Evolutionary conservation across 2,888 invertebrate genomes (phyloP).

Genomic region (Mactromeris polynyma): DNA sequence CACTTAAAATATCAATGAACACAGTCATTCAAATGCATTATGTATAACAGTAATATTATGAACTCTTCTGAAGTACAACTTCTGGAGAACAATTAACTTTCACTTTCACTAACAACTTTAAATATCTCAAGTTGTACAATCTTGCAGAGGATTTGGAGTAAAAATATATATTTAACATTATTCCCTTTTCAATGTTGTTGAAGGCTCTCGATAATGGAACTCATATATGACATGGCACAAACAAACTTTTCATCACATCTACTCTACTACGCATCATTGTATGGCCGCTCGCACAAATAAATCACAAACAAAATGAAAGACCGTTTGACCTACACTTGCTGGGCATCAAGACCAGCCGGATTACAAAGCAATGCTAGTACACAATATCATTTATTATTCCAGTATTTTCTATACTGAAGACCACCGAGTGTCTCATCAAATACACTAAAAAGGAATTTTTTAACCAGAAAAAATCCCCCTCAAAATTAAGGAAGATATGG

Average conservation of each 20-base stretch:
- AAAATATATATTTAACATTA: background rate
- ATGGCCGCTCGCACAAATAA: background rate
- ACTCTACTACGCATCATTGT: background rate
- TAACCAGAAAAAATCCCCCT: background rate
- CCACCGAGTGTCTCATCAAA: background rate
- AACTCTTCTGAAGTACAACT: background rate
- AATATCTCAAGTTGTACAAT: too few relatives aligned
- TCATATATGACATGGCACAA: background rate
- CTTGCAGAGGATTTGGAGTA: background rate
- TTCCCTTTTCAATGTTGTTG: background rate
- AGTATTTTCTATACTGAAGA: background rate
- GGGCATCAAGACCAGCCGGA: too few relatives aligned
- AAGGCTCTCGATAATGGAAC: background rate
- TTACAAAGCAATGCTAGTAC: background rate
- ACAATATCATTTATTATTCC: background rate
- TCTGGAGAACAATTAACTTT: background rate
- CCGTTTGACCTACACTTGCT: background rate
- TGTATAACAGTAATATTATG: background rate
- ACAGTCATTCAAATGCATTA: background rate
- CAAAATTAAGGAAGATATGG: too few relatives aligned
- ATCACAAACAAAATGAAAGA: slow-evolving; percentile 19
- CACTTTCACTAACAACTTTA: background rate
- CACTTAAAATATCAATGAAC: background rate
- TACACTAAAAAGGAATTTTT: background rate
- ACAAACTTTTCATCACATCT: background rate